A percentile compares a stretch with the other conserved stretches of the same genome.
phyloP scores from a whole-genome alignment of 2,113 vertebrate genomes.

The Lichenostomus cassidix region DNA sequence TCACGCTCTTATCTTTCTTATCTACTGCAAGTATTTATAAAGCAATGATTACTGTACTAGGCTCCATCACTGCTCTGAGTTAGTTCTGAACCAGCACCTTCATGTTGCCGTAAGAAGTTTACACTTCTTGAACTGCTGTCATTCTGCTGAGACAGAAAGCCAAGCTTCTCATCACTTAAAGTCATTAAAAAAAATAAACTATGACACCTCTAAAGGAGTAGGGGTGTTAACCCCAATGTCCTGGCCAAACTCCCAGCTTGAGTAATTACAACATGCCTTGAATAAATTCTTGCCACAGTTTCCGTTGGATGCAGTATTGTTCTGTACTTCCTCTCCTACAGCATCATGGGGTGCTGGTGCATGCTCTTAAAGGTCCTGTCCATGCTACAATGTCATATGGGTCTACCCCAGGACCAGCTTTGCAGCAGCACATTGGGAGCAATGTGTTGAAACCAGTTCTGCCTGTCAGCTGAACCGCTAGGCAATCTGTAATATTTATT shows the following conservation, averaged over 20 bases:
- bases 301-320: conserved; percentile 46
- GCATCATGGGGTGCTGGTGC: not conserved
- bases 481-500: conserved; percentile 46
- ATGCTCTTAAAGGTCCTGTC: conserved; percentile 1
- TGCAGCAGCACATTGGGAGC: not conserved
- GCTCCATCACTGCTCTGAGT: not conserved
- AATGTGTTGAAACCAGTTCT: not conserved
- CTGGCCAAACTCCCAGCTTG: conserved; percentile 26
- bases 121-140: not conserved
- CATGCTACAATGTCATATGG: not conserved
- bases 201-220: conserved; percentile 27
- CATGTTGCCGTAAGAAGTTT: not conserved
- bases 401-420: conserved; percentile 1
- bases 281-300: conserved; percentile 60
- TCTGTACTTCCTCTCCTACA: conserved; percentile 50
- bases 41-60: not conserved
- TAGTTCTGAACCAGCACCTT: conserved; percentile 19
- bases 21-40: conserved; percentile 42
- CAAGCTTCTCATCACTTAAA: conserved; percentile 25
- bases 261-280: conserved; percentile 39
- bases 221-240: conserved; percentile 54
- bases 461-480: conserved; percentile 47
- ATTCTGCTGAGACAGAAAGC: conserved; percentile 47
- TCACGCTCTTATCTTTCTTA: conserved; percentile 54
- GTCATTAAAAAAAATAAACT: conserved; percentile 47